Conservation (phyloP, 2,113 vertebrate species). For the Motacilla alba region DNA sequence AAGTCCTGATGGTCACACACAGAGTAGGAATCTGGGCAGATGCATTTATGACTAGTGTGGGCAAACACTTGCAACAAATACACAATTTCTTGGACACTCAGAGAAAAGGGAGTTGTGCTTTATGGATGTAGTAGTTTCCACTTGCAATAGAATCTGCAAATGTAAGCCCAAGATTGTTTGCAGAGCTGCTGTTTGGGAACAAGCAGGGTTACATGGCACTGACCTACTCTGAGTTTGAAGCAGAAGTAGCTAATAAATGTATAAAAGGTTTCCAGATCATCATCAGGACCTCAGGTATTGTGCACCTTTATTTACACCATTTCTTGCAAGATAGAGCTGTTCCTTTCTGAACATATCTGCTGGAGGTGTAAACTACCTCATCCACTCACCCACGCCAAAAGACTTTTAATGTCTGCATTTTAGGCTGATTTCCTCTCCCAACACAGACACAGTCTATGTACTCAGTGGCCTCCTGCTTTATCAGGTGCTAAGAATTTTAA, state of each 20-base stretch:
- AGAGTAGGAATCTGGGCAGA: background rate
- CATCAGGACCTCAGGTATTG: background rate
- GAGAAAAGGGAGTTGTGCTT: background rate
- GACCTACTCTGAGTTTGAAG: background rate
- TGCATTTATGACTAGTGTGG: background rate
- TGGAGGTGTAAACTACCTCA: background rate
- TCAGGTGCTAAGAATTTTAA: background rate
- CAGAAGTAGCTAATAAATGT: background rate
- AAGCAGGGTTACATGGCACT: background rate
- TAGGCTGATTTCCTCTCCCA: background rate
- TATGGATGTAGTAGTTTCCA: background rate
- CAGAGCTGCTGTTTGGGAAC: background rate
- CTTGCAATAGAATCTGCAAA: background rate
- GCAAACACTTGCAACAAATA: background rate
- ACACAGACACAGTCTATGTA: background rate
- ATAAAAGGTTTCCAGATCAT: background rate
- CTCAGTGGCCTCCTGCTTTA: background rate
- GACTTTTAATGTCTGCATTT: background rate
- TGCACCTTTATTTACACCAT: background rate
- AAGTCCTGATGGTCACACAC: background rate
- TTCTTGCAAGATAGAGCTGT: background rate
- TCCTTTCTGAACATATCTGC: background rate
- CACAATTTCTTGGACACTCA: fast-evolving
- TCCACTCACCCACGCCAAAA: background rate
- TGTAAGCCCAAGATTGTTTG: background rate